Conservation (phyloP, 2,113 vertebrate genomes). For the Notothenia rossii region DNA sequence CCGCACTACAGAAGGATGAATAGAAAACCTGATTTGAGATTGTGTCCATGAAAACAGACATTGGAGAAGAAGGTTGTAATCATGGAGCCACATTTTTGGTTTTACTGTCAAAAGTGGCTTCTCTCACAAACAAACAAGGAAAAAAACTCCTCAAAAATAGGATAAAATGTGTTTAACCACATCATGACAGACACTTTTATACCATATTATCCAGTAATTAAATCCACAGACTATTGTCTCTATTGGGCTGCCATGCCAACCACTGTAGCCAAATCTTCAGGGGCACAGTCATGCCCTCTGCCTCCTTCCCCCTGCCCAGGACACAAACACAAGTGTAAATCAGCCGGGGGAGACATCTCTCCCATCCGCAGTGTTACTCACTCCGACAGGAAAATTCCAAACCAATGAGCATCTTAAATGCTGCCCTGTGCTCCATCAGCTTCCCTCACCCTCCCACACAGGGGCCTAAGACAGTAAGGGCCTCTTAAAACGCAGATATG, state of each 20-base stretch:
- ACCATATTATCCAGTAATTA: conserved; percentile 7
- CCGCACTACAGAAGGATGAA: neutral
- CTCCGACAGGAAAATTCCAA: conserved; percentile 35
- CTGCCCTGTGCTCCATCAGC: conserved; percentile 32
- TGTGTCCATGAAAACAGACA: neutral
- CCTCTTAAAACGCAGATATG: conserved; percentile 13
- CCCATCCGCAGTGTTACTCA: conserved; percentile 18
- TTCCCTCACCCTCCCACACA: neutral
- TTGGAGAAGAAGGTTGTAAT: neutral
- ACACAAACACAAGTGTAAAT: conserved; percentile 67
- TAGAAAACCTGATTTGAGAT: neutral
- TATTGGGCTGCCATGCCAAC: conserved; percentile 1
- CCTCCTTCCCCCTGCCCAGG: neutral
- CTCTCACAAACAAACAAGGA: neutral
- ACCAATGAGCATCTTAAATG: conserved; percentile 41
- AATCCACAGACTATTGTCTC: conserved; percentile 17
- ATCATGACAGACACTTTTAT: conserved; percentile 3
- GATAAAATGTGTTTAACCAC: conserved; percentile 15
- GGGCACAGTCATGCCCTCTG: neutral
- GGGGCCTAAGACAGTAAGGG: neutral
- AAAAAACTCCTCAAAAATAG: conserved; percentile 35
- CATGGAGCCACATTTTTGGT: conserved; percentile 1
- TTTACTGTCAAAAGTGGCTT: conserved; percentile 9
- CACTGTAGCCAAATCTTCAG: conserved; percentile 25
- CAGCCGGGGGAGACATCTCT: conserved; percentile 30